A percentile compares a stretch with the other conserved stretches of the same genome.
These are phyloP conservation scores for Ametastegia equiseti DNA, from an alignment of 2,888 invertebrate genomes.

Conservation along the genomic window DNA sequence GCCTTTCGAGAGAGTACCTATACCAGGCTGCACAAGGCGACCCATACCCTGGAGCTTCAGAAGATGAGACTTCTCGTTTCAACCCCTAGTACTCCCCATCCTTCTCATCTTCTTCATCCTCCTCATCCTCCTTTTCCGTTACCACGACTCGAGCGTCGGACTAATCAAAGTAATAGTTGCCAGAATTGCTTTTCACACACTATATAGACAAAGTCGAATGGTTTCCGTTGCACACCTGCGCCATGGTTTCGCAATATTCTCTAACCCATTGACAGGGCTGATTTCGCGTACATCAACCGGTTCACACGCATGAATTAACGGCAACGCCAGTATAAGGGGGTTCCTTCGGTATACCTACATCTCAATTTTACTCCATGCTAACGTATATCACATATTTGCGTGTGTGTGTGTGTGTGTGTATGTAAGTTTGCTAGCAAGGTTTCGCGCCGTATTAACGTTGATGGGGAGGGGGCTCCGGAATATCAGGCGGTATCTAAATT, in stretches of 20 bases:
- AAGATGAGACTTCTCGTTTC: slow-evolving; percentile 32
- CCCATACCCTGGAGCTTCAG: slow-evolving; percentile 9
- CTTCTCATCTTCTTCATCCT: not conserved
- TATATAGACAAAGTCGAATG: not conserved
- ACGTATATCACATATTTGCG: no score
- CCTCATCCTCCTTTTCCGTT: not conserved
- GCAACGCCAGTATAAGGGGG: not conserved
- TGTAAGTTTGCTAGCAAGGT: not conserved
- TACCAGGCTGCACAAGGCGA: slow-evolving; percentile 2
- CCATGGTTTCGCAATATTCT: not conserved
- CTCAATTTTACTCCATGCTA: not conserved
- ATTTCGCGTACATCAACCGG: not conserved
- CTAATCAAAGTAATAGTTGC: slow-evolving; percentile 45
- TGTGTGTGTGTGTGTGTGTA: not conserved
- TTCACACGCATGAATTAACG: not conserved
- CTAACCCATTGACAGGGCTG: not conserved
- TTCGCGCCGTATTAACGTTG: not conserved
- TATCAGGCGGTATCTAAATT: slow-evolving; percentile 34
- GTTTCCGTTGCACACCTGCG: not conserved
- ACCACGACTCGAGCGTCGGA: slow-evolving; percentile 23
- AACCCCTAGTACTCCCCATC: no score
- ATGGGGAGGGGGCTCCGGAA: not conserved
- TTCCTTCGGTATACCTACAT: no score
- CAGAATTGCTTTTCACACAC: slow-evolving; percentile 33
- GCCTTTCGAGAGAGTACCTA: slow-evolving; percentile 17